Evolutionary conservation across 2,113 vertebrate genomes (phyloP), one percentile per base, ranked within the genome.

Genomic region (Paracanthobrama guichenoti): DNA sequence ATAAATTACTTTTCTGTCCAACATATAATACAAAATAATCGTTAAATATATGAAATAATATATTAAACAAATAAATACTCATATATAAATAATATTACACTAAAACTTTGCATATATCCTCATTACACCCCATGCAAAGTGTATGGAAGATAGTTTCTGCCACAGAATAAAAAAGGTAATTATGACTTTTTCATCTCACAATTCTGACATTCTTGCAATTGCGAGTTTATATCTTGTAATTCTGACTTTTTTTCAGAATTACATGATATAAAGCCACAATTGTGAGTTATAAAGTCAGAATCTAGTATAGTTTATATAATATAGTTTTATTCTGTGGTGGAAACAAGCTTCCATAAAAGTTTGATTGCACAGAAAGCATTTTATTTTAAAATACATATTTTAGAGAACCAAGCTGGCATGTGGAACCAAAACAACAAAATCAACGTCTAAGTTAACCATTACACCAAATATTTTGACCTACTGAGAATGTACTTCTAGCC

Each of bases 401-500:
- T 20, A 62, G 12, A 62, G 22, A 31, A 31, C 26, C 31, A 77
- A 42, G 53, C 31, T 77, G 9, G 53, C 57, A 39, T 35, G 24
- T 66, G 44, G 0, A 80, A 80, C 24, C 18, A 26, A 80, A 50
- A 6, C 18, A 55, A 24, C 39, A 1, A 60, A 64, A 44, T 12
- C 6, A 6, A 7, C n/a, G 3, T 50, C 3, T 62, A 11, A 6
- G 10, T 24, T 42, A 31, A 44, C 35, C 22, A 12, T 64, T 14
- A 81, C 44, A 8, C 8, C 16, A 9, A 72, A 73, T 26, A 42
- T 67, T 69, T 73, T 24, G 35, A 62, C 67, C 82, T 79, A 46
- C 46, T 22, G 83, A 77, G 53, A 77, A 71, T 44, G 42, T 48
- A 28, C 55, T 86, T 87, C 7, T 18, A 18, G 22, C 24, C 42